Evolutionary conservation across 2,888 invertebrate genomes (phyloP), one percentile per base, ranked within the genome.

Genomic region (Dynastes hyllus): DNA sequence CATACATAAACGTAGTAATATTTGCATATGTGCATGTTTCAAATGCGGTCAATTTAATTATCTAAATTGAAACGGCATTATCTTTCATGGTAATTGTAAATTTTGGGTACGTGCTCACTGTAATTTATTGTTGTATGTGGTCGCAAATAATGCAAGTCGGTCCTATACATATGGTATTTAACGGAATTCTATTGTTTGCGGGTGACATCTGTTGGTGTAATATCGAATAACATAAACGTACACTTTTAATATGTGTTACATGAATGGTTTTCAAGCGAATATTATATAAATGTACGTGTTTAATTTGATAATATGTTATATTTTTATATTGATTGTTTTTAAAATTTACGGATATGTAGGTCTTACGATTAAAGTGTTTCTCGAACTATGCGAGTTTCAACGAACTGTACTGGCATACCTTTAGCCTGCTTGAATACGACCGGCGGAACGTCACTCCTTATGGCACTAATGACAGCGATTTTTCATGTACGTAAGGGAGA

Each of bases 21-120:
- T 5, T 27, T n/a, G n/a, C 37, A 73, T 16, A 40, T 16, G 11
- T 58, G 73, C 51, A 40, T 58, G 61, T 45, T 61, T 61, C 27
- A n/a, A 61, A 16, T 29, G 27, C 63, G 61, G 9, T 50, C n/a
- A 77, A 77, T 77, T 77, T 77, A 77, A 77, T 77, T 77, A 77
- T 66, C 67, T 13, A 53, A 77, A 77, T 77, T 67, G 67, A 67
- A 67, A 77, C 67, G 22, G 40, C 37, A 77, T 77, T 77, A 77
- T 67, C 55, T 58, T 77, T 45, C 55, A 58, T n/a, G 45, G 67
- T 63, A 66, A 32, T 27, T 77, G 77, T 67, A 58, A 53, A 67
- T 77, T 77, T 67, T 77, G 66, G 16, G 40, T 61, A 45, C 40
- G 27, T 13, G 61, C n/a, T n/a, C 8, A 22, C 16, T 1, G 67